These are phyloP conservation scores for Augochlorella aurata DNA, from an alignment of 2,888 invertebrate genomes.

Conservation along the genomic window DNA sequence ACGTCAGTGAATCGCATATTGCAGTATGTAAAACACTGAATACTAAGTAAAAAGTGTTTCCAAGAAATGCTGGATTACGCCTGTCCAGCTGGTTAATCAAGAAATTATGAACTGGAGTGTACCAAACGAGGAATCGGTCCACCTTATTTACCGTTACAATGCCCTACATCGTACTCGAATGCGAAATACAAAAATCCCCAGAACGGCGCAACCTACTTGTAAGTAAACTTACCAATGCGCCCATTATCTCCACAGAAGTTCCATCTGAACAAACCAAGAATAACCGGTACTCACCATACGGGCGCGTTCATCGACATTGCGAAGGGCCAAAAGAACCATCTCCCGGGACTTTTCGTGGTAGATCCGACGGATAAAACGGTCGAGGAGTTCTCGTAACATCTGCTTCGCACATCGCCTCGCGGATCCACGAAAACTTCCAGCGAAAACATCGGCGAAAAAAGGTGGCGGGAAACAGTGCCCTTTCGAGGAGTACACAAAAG, in stretches of 20 bases:
- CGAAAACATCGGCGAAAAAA: not conserved
- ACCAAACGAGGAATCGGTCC: not conserved
- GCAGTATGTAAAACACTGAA: not conserved
- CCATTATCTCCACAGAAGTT: too few relatives aligned
- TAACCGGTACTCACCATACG: too few relatives aligned
- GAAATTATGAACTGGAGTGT: not conserved
- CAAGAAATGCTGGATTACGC: not conserved
- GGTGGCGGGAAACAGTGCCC: not conserved
- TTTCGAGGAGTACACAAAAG: not conserved
- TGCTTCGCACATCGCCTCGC: not conserved
- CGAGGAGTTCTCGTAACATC: not conserved
- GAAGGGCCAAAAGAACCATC: not conserved
- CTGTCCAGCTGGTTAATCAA: not conserved
- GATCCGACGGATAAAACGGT: not conserved
- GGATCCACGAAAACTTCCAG: not conserved
- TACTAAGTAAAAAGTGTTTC: not conserved
- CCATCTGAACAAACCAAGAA: too few relatives aligned
- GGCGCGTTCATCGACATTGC: not conserved
- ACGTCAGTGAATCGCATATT: not conserved
- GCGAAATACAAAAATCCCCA: not conserved
- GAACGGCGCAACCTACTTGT: not conserved
- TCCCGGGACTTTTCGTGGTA: not conserved
- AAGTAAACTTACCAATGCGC: not conserved
- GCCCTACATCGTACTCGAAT: not conserved
- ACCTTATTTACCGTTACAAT: constrained; percentile 2